Evolutionary conservation across 1,140 invertebrate genomes (phyloP).

Genomic region (Hetaerina americana): DNA sequence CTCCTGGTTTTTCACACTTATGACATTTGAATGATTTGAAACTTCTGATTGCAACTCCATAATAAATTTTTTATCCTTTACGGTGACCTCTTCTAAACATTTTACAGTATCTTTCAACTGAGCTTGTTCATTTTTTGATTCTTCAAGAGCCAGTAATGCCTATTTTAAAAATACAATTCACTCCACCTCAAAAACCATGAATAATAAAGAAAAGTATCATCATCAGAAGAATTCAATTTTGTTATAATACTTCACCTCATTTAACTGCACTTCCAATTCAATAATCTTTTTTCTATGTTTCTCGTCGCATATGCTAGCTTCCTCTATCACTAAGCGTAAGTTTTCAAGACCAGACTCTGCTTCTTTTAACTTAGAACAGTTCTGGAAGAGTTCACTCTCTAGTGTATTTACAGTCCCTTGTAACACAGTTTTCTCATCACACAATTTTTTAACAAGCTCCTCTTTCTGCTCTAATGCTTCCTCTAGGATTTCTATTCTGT

Average conservation of each 20-base stretch:
- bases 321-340: neutral
- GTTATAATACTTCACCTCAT: no score
- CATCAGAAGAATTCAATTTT: no score
- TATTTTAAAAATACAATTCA: neutral
- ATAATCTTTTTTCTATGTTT: neutral
- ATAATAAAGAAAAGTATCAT: no score
- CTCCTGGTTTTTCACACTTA: neutral
- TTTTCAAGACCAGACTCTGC: neutral
- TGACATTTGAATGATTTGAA: neutral
- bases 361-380: neutral
- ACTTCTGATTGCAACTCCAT: neutral
- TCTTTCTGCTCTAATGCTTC: neutral
- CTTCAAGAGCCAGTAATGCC: neutral
- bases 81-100: neutral
- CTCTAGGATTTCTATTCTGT: neutral
- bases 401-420: neutral
- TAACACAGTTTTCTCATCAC: conserved; percentile 4
- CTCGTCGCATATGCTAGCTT: neutral
- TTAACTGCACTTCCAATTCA: neutral
- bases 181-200: no score
- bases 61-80: neutral
- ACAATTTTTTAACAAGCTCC: neutral
- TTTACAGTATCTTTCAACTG: neutral
- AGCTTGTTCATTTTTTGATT: neutral
- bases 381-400: conserved; percentile 2